Percentiles rank a stretch among this genome's conserved stretches.
Evolutionary conservation across 2,113 vertebrate genomes (phyloP).

Genomic region (Halcyon senegalensis): DNA sequence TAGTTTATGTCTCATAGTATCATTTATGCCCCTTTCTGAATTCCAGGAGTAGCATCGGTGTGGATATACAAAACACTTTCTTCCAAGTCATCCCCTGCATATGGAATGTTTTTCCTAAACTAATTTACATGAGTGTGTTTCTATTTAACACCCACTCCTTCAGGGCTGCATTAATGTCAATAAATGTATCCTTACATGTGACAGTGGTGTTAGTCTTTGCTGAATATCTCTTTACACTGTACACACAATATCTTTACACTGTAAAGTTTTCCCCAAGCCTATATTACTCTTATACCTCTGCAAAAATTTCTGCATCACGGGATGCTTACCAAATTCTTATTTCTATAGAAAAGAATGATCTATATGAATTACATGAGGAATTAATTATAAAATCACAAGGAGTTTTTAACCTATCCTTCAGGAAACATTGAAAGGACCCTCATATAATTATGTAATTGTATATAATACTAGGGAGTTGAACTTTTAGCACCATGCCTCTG

Average conservation of each 20-base stretch:
- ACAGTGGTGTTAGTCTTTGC: neutral
- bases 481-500: neutral
- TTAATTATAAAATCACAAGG: neutral
- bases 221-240: neutral
- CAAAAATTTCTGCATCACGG: neutral
- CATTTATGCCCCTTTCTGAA: neutral
- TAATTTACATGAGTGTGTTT: neutral
- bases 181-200: neutral
- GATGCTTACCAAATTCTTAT: neutral
- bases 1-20: neutral
- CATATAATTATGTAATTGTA: neutral
- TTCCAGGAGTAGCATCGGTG: neutral
- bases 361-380: neutral
- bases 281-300: neutral
- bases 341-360: neutral
- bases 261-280: neutral
- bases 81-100: neutral
- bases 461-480: neutral
- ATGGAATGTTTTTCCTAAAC: neutral
- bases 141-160: neutral
- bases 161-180: neutral
- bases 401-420: neutral
- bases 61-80: neutral
- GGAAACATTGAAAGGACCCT: neutral
- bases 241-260: no score